A percentile compares a stretch with the other conserved stretches of the same genome.
Evolutionary conservation across 2,888 invertebrate species (phyloP).

Genomic region (Lissonota sp.): DNA sequence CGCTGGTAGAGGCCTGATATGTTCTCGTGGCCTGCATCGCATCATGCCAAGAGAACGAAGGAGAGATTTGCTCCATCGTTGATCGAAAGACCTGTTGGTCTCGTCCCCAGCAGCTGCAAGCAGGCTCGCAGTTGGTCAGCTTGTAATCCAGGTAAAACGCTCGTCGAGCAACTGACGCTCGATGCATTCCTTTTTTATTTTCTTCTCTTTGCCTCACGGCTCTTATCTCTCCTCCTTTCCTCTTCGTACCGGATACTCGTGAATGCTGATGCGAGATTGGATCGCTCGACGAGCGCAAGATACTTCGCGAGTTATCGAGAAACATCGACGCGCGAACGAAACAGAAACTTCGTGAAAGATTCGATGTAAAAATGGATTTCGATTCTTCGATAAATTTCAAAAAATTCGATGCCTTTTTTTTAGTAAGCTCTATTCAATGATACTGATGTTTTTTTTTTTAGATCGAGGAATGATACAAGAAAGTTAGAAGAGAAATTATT

Average conservation of each 20-base stretch:
- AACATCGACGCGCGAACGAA: slow-evolving; percentile 2
- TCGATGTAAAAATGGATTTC: not conserved
- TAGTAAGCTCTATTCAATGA: too few species aligned
- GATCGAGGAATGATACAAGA: not conserved
- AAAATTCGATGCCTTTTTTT: too few species aligned
- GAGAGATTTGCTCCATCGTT: slow-evolving; percentile 26
- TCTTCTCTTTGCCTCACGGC: slow-evolving; percentile 29
- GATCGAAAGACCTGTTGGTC: slow-evolving; percentile 49
- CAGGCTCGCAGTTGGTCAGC: slow-evolving; percentile 32
- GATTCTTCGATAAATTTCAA: not conserved
- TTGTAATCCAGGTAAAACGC: slow-evolving; percentile 57
- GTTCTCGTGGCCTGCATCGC: slow-evolving; percentile 77
- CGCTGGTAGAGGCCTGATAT: slow-evolving; percentile 53
- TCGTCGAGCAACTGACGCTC: slow-evolving; percentile 59
- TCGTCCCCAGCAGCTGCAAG: slow-evolving; percentile 44
- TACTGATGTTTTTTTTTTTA: too few species aligned
- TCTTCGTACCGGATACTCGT: not conserved
- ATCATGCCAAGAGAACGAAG: slow-evolving; percentile 30
- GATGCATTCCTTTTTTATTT: slow-evolving; percentile 37
- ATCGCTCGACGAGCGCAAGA: not conserved
- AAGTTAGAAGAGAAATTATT: not conserved
- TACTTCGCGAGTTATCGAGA: not conserved
- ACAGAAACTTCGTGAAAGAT: slow-evolving; percentile 6
- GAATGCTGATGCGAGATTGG: not conserved
- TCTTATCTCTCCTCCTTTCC: slow-evolving; percentile 27